These are phyloP conservation scores for Sternarchorhynchus goeldii DNA, from an alignment of 2,797 vertebrate genomes.

Conservation along the genomic window DNA sequence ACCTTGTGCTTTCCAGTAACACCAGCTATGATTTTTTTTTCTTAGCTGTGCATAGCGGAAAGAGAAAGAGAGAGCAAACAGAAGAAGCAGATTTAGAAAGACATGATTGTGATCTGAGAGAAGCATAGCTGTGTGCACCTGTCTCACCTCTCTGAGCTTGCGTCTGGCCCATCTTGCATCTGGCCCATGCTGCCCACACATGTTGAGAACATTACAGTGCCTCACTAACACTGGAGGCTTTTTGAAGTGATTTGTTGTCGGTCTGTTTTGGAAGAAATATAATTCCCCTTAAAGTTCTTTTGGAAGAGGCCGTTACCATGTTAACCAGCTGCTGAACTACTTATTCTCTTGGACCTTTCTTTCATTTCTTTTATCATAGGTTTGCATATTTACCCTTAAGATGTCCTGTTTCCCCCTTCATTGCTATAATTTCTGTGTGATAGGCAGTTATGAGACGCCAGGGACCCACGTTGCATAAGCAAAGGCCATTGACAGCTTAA, in stretches of 20 bases:
- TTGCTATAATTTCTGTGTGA: neutral
- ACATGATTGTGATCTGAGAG: conserved; percentile 8
- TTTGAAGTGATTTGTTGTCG: conserved; percentile 5
- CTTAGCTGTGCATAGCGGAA: neutral
- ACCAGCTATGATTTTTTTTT: neutral
- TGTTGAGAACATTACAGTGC: conserved; percentile 32
- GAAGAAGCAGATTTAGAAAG: conserved; percentile 15
- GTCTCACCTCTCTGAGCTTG: conserved; percentile 24
- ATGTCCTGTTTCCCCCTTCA: neutral
- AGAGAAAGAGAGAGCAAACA: neutral
- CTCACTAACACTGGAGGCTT: conserved; percentile 9
- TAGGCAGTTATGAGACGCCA: neutral
- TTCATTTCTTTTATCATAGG: neutral
- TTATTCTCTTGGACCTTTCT: neutral
- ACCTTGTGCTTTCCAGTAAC: neutral
- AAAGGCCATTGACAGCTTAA: neutral
- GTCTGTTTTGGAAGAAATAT: conserved; percentile 13
- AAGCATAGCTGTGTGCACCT: conserved; percentile 45
- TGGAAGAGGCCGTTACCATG: neutral
- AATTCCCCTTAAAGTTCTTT: conserved; percentile 3
- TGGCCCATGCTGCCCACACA: conserved; percentile 37
- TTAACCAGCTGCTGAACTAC: conserved; percentile 11
- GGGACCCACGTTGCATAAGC: neutral
- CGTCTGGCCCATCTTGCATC: conserved; percentile 29
- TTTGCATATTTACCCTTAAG: neutral